phyloP scores from a whole-genome alignment of 1,140 invertebrate genomes.

The Hormaphis cornu region DNA sequence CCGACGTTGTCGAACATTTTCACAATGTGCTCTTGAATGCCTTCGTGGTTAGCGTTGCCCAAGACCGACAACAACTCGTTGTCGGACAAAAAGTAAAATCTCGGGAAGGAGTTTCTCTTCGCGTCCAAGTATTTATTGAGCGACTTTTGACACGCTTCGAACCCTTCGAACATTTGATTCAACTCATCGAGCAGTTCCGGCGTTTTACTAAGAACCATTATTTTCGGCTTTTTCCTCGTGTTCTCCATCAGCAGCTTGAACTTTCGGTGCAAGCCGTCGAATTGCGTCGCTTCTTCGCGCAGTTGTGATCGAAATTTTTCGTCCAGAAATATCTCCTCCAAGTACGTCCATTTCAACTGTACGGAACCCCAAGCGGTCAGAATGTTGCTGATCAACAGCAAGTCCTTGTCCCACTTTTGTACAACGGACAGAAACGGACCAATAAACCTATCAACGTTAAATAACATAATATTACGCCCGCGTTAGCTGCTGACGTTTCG shows the following conservation, averaged over 20 bases:
- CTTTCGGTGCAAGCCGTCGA: slow-evolving; percentile 73
- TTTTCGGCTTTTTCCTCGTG: slow-evolving; percentile 62
- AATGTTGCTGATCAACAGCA: slow-evolving; percentile 72
- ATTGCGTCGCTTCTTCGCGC: slow-evolving; percentile 77
- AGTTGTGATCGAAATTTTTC: slow-evolving; percentile 75
- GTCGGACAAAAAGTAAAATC: slow-evolving; percentile 89
- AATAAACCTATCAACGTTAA: slow-evolving; percentile 55
- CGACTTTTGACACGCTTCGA: slow-evolving; percentile 84
- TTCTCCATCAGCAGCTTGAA: slow-evolving; percentile 76
- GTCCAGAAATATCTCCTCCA: slow-evolving; percentile 75
- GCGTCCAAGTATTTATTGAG: slow-evolving; percentile 79
- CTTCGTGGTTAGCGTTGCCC: slow-evolving; percentile 66
- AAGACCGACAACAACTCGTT: slow-evolving; percentile 82
- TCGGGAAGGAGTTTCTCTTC: slow-evolving; percentile 73
- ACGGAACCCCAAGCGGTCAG: slow-evolving; percentile 74
- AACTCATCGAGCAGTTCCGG: slow-evolving; percentile 61
- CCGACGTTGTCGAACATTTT: slow-evolving; percentile 90
- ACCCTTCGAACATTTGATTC: slow-evolving; percentile 55
- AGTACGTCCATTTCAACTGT: slow-evolving; percentile 79
- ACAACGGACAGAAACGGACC: slow-evolving; percentile 72
- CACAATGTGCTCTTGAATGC: slow-evolving; percentile 83
- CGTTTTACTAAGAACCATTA: slow-evolving; percentile 64
- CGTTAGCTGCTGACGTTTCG: no score
- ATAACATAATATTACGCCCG: not conserved
- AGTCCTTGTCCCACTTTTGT: slow-evolving; percentile 70